Percentiles rank a stretch among this genome's conserved stretches.
Evolutionary conservation across 2,888 invertebrate species (phyloP).

Genomic region (Agonum fuliginosum): DNA sequence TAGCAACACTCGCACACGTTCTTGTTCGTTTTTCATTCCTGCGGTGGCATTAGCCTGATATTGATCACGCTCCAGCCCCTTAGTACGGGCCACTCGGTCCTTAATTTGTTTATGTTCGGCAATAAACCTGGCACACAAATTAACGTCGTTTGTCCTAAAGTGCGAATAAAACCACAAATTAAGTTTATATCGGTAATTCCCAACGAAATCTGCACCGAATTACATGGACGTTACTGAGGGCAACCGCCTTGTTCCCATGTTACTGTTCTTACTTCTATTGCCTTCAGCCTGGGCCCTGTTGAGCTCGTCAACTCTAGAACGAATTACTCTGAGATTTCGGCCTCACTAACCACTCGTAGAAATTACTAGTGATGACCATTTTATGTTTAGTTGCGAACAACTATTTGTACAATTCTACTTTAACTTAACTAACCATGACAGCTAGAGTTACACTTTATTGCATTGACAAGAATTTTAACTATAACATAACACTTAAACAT

Average conservation of each 20-base stretch:
- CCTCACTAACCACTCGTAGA: slow-evolving; percentile 1
- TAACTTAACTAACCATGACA: neutral
- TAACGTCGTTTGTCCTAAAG: slow-evolving; percentile 60
- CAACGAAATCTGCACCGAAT: slow-evolving; percentile 59
- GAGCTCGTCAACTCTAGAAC: slow-evolving; percentile 22
- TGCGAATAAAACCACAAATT: slow-evolving; percentile 59
- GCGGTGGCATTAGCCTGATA: slow-evolving; percentile 19
- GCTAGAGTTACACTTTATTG: too few species aligned
- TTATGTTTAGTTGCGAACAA: slow-evolving; percentile 1
- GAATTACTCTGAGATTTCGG: slow-evolving; percentile 39
- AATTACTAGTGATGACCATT: slow-evolving; percentile 40
- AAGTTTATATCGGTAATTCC: slow-evolving; percentile 59
- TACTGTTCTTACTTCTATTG: too few species aligned
- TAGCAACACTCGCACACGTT: neutral
- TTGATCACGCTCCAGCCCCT: slow-evolving; percentile 45
- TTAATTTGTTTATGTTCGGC: slow-evolving; percentile 58
- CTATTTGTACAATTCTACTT: neutral
- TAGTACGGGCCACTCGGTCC: slow-evolving; percentile 49
- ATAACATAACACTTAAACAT: neutral
- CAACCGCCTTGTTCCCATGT: neutral
- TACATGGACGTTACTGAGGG: slow-evolving; percentile 52
- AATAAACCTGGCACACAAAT: slow-evolving; percentile 59
- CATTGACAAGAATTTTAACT: neutral
- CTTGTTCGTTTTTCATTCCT: slow-evolving; percentile 10
- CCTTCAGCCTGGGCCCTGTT: too few species aligned